Percentiles rank a stretch among this genome's conserved stretches.
Conservation (phyloP, 2,888 invertebrate species). For the Drosophila antonietae region DNA sequence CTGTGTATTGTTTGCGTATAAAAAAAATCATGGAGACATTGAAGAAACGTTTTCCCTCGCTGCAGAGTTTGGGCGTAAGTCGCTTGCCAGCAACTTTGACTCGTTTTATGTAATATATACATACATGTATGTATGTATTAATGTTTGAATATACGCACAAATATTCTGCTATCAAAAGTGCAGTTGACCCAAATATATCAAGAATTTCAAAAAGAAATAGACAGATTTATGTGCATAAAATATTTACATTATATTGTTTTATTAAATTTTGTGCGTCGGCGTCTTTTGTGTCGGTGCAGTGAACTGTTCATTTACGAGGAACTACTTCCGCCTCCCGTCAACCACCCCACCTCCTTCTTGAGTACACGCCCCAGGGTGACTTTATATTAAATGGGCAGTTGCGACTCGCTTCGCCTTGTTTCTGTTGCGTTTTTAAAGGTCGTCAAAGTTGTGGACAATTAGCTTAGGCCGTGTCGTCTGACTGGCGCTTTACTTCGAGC, state of each 20-base stretch:
- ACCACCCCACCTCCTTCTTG: background rate
- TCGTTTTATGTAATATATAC: constrained; percentile 42
- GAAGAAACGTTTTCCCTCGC: constrained; percentile 86
- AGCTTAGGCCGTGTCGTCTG: constrained; percentile 49
- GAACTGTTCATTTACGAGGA: constrained; percentile 33
- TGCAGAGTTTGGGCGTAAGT: constrained; percentile 86
- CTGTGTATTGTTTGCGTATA: constrained; percentile 26
- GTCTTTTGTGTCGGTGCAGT: constrained; percentile 43
- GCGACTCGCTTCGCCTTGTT: constrained; percentile 33
- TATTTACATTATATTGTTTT: constrained; percentile 10
- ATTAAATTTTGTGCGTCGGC: constrained; percentile 10
- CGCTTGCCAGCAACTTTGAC: constrained; percentile 33
- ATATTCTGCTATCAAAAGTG: constrained; percentile 8
- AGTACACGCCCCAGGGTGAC: background rate
- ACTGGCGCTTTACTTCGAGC: constrained; percentile 53
- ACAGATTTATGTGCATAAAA: constrained; percentile 28
- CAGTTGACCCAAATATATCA: constrained; percentile 52
- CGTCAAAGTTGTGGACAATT: constrained; percentile 68
- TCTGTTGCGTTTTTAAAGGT: constrained; percentile 64
- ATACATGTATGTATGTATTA: background rate
- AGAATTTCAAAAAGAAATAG: constrained; percentile 1
- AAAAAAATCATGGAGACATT: constrained; percentile 79
- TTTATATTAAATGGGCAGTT: constrained; percentile 21
- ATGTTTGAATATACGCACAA: constrained; percentile 5
- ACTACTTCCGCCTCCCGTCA: background rate